Evolutionary conservation across 2,888 invertebrate genomes (phyloP), one percentile per base, ranked within the genome.

Genomic region (Micoletzkya japonica): DNA sequence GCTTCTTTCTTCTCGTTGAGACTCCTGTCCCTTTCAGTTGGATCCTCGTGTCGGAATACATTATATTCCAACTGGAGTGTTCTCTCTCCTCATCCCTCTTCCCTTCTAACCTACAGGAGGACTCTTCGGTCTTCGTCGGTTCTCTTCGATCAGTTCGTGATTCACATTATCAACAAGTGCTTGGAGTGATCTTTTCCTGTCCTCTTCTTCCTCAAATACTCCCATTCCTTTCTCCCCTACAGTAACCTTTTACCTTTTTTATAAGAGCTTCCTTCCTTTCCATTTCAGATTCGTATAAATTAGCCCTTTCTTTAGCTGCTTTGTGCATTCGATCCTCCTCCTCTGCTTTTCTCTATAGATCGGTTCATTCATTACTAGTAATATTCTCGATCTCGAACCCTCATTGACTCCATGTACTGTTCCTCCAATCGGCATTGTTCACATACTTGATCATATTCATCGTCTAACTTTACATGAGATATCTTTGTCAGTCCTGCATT

Each of bases 381-480:
- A 39, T 39, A 7, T 10, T 10, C 39, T 10, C 2, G 26, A 17
- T 36, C 58, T 58, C 26, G 39, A 30, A 39, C 20, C 50, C 26
- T 61, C 70, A 74, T 72, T 28, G 72, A 34, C 1, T 70, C 70
- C 70, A 74, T 72, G 67, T 75, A 72, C 63, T 70, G 72, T 32
- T 80, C 80, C 70, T 80, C 80, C 14, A 74, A 69, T 49, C 70
- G 72, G 68, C 80, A 80, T 58, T 80, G 78, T 24, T 73, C 77
- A 69, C 80, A 80, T 1, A 80, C 72, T 37, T 77, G 77, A 37
- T 74, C 73, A 50, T 50, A 49, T 26, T 30, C 32, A 49, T 63
- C 63, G 30, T 63, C 50, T 32, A n/a, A n/a, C n/a, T n/a, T 30
- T n/a, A 36, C n/a, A 59, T 59, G 59, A 20, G 59, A 39, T 14